Evolutionary conservation across 2,113 vertebrate genomes (phyloP), one percentile per base, ranked within the genome.

Genomic region (Ranitomeya imitator): DNA sequence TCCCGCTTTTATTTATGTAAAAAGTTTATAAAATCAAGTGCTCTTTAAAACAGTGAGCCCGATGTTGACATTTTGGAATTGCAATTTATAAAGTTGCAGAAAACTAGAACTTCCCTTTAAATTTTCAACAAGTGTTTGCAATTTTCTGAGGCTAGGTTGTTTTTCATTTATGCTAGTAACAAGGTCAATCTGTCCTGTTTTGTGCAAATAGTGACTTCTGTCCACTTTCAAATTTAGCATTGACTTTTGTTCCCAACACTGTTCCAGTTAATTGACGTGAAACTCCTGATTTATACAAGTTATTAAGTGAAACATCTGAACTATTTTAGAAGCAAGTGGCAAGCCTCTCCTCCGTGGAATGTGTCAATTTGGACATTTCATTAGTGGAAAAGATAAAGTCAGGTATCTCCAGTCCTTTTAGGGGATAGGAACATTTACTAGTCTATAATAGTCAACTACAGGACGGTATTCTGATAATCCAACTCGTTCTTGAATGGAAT

Each of bases 351-450:
- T 19, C 19, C 16, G 45, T 76, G 73, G 37, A 76, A 52, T 52
- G 73, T 76, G 45, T 76, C 45, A 76, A 12, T 76, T 76, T 76
- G 73, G 37, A 76, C 45, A 76, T 76, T 19, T 71, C 67, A 4
- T 76, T 76, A 52, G 52, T 76, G 37, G 45, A 76, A 76, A 76
- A 76, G 37, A 76, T 9, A 76, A 21, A 52, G 73, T 76, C 73
- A 51, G 73, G 73, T 76, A 76, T 76, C 45, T 76, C 73, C 18
- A 21, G 73, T 52, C 73, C 73, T 76, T 76, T 76, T 76, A 76
- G 45, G 73, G 73, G 3, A 52, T 76, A 18, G 45, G 73, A 52
- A 21, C 8, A 18, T 52, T 52, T 76, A 76, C 21, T 76, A 76
- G 73, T 52, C 73, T 52, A 74, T 45, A 45, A 74, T 45, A 45